These are phyloP conservation scores for Acrocyrtus sp. DNA, from an alignment of 2,888 invertebrate species.

Conservation along the genomic window DNA sequence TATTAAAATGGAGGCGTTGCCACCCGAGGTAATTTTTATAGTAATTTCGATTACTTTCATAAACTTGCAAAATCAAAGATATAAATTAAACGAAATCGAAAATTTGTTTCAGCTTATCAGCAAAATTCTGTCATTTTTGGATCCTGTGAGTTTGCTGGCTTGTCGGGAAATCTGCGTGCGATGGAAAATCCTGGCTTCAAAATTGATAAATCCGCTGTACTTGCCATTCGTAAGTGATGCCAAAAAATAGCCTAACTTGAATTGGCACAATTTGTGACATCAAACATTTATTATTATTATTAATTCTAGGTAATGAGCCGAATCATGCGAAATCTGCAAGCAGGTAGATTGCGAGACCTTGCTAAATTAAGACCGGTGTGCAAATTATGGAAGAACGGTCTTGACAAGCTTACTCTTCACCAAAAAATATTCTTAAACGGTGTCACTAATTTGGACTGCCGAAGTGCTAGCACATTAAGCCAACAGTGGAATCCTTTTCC, in stretches of 20 bases:
- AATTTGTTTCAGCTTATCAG: slow-evolving; percentile 13
- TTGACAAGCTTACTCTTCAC: slow-evolving; percentile 7
- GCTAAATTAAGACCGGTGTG: slow-evolving; percentile 9
- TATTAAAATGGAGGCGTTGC: slow-evolving; percentile 14
- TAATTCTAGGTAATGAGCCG: slow-evolving; percentile 1
- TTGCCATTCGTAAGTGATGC: slow-evolving; percentile 9
- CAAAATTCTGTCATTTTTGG: slow-evolving; percentile 26
- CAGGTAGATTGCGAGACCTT: not conserved
- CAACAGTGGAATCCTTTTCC: slow-evolving; percentile 32
- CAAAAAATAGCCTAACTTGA: not conserved
- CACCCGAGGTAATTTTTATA: slow-evolving; percentile 25
- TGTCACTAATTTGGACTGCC: not conserved
- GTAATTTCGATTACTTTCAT: not conserved
- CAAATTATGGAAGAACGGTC: slow-evolving; percentile 22
- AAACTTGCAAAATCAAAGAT: not conserved
- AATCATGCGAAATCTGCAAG: slow-evolving; percentile 1
- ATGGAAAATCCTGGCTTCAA: slow-evolving; percentile 16
- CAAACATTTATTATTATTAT: not conserved
- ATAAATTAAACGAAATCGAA: not conserved
- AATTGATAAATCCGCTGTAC: slow-evolving; percentile 18
- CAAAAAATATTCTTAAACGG: slow-evolving; percentile 2
- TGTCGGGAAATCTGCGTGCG: slow-evolving; percentile 23
- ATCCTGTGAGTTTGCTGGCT: not conserved
- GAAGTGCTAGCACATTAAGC: not conserved
- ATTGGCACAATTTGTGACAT: not conserved